Percentiles rank a stretch among this genome's conserved stretches.
Conservation (phyloP, 2,888 invertebrate species). For the Odontomyia ornata region DNA sequence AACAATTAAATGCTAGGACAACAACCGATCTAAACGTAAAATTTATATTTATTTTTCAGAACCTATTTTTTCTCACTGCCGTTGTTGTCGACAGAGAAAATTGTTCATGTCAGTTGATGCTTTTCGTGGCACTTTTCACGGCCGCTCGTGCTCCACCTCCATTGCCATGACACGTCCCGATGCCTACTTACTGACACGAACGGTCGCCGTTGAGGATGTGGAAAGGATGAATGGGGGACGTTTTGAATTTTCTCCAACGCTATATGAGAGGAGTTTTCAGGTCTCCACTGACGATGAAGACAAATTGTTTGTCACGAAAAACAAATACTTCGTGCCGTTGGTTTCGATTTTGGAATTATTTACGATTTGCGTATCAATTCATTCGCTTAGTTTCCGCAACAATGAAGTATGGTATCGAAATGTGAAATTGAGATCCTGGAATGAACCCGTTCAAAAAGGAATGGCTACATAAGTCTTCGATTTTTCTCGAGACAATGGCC, state of each 20-base stretch:
- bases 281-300: conserved; percentile 52
- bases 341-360: conserved; percentile 63
- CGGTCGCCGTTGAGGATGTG: background rate
- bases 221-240: conserved; percentile 7
- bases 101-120: background rate
- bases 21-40: conserved; percentile 45
- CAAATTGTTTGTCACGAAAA: conserved; percentile 65
- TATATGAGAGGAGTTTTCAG: conserved; percentile 17
- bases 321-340: conserved; percentile 65
- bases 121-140: conserved; percentile 24
- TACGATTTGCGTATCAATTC: conserved; percentile 58
- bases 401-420: background rate
- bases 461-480: background rate
- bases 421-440: background rate
- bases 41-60: conserved; percentile 47
- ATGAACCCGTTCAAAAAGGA: conserved; percentile 33
- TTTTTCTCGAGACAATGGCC: background rate
- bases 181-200: conserved; percentile 11
- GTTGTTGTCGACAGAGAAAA: background rate
- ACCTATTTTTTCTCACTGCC: conserved; percentile 15
- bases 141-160: conserved; percentile 1
- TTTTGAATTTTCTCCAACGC: conserved; percentile 13
- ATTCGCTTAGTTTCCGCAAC: conserved; percentile 28
- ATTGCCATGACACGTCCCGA: background rate
- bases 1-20: conserved; percentile 46